A percentile compares a stretch with the other conserved stretches of the same genome.
Evolutionary conservation across 2,113 vertebrate genomes (phyloP).

Genomic region (Callionymus lyra): DNA sequence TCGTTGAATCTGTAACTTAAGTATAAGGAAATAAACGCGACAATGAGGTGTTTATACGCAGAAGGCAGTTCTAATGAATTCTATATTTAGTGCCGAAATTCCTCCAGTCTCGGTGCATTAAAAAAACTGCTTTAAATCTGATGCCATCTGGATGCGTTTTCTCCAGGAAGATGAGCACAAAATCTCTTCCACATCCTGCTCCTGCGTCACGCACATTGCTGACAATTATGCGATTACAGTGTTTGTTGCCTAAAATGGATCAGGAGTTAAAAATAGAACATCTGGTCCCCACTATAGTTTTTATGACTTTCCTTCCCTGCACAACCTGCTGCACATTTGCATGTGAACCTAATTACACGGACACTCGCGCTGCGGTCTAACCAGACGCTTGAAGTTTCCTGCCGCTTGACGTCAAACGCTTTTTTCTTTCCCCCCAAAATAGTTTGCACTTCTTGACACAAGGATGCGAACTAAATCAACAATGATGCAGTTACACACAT

Average conservation of each 20-base stretch:
- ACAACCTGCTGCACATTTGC: constrained; percentile 61
- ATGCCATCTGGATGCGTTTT: no score
- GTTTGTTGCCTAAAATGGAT: constrained; percentile 44
- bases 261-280: constrained; percentile 63
- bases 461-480: not conserved
- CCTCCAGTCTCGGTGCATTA: no score
- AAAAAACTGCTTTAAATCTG: no score
- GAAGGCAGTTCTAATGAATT: no score
- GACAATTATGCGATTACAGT: constrained; percentile 64
- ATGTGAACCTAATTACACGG: constrained; percentile 69
- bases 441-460: constrained; percentile 1
- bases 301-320: constrained; percentile 56
- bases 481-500: no score
- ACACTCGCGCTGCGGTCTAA: constrained; percentile 54
- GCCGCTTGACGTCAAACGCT: constrained; percentile 59
- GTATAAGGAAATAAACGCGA: no score
- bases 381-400: constrained; percentile 63
- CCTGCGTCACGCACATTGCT: constrained; percentile 55
- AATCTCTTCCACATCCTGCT: constrained; percentile 23
- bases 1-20: no score
- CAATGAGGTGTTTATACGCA: no score
- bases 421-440: constrained; percentile 41
- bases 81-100: no score
- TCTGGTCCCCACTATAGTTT: constrained; percentile 59
- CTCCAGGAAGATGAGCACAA: no score